Percentiles rank a stretch among this genome's conserved stretches.
phyloP scores from a whole-genome alignment of 2,888 invertebrate genomes.

The Hydropsyche betteni region DNA sequence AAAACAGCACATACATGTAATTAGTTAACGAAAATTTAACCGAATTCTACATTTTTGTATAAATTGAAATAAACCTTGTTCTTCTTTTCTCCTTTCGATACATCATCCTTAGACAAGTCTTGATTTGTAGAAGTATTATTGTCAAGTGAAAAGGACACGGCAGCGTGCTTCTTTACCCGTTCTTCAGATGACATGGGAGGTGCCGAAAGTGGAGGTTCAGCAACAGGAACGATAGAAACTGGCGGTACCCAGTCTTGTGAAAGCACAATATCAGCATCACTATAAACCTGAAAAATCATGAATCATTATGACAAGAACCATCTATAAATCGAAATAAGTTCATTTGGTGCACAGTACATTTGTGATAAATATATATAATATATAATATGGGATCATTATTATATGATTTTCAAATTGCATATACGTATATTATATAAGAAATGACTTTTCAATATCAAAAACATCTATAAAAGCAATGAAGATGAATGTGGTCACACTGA shows the following conservation, averaged over 20 bases:
- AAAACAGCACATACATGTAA: too few relatives aligned
- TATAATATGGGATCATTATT: too few relatives aligned
- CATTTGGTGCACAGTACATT: too few relatives aligned
- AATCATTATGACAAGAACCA: too few relatives aligned
- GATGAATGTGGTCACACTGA: too few relatives aligned
- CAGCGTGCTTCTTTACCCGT: constrained; percentile 60
- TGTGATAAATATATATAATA: too few relatives aligned
- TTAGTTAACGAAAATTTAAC: too few relatives aligned
- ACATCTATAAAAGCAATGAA: too few relatives aligned
- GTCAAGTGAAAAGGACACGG: constrained; percentile 66
- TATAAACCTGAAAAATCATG: constrained; percentile 69
- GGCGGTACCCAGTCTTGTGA: constrained; percentile 90
- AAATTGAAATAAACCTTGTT: constrained; percentile 68
- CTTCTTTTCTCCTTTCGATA: constrained; percentile 71
- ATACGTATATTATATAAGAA: too few relatives aligned
- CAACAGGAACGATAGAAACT: constrained; percentile 77
- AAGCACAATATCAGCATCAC: constrained; percentile 87
- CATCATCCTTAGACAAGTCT: constrained; percentile 65
- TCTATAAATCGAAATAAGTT: too few relatives aligned
- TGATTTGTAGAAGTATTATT: constrained; percentile 56
- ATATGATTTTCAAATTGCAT: too few relatives aligned
- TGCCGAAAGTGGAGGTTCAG: constrained; percentile 69
- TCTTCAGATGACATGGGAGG: constrained; percentile 66
- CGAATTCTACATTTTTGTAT: constrained; percentile 21
- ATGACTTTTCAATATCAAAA: too few relatives aligned